Evolutionary conservation across 2,797 vertebrate species (phyloP).

Genomic region (Rhinoraja longicauda): DNA sequence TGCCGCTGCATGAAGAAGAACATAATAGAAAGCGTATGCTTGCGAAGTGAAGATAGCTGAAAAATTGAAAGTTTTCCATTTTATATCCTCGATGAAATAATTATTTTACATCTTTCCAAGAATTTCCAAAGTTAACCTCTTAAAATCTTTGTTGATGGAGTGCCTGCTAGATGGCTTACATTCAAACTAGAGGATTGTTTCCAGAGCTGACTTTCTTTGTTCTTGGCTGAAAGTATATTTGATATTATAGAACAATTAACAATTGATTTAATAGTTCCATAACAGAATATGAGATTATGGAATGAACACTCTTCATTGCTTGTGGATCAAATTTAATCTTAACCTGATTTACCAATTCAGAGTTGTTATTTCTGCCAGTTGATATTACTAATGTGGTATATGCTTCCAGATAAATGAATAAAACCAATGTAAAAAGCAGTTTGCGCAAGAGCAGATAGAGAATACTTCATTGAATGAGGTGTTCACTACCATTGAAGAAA

Average conservation of each 20-base stretch:
- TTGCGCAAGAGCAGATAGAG: neutral
- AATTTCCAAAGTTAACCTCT: neutral
- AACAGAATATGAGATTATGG: neutral
- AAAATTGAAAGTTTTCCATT: neutral
- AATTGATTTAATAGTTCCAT: neutral
- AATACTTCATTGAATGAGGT: neutral
- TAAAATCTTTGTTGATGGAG: neutral
- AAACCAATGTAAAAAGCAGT: neutral
- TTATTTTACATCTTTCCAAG: neutral
- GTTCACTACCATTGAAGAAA: slow-evolving; percentile 10
- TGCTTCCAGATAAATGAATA: neutral
- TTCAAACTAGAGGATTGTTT: neutral
- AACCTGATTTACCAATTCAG: neutral
- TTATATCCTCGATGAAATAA: neutral
- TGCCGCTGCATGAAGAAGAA: neutral
- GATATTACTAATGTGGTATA: neutral
- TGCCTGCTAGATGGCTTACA: neutral
- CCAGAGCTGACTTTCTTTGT: neutral
- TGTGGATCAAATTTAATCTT: neutral
- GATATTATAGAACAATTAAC: neutral
- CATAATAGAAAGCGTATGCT: neutral
- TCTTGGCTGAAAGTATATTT: neutral
- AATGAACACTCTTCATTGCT: slow-evolving; percentile 7
- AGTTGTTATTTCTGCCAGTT: neutral
- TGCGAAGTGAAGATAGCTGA: neutral